These are phyloP conservation scores for Dipodomys ordii DNA, from an alignment of 2,113 vertebrate genomes.

Conservation along the genomic window DNA sequence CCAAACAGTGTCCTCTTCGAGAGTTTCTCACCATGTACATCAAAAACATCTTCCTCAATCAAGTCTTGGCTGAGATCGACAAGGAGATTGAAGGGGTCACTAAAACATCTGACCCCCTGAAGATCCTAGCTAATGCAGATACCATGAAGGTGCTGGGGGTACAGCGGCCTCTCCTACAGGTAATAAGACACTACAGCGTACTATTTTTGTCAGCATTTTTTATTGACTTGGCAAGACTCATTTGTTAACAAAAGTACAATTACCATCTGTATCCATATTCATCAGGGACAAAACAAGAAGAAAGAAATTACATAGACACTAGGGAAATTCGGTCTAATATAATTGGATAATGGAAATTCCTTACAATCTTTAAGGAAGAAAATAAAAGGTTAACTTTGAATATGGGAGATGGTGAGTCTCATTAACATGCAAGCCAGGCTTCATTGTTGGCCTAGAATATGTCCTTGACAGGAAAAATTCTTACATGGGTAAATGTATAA, in stretches of 20 bases:
- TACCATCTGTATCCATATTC: conserved; percentile 64
- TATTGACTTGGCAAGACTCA: conserved; percentile 25
- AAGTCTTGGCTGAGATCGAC: conserved; percentile 97
- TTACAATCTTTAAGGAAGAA: not conserved
- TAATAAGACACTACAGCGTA: conserved; percentile 72
- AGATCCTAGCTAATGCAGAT: conserved; percentile 95
- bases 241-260: conserved; percentile 33
- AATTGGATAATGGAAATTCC: conserved; percentile 59
- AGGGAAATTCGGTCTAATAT: conserved; percentile 58
- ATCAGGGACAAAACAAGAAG: conserved; percentile 67
- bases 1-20: conserved; percentile 95
- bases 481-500: not conserved
- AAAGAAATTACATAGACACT: conserved; percentile 62
- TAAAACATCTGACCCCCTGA: conserved; percentile 95
- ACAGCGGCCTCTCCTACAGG: conserved; percentile 97
- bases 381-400: conserved; percentile 25
- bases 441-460: conserved; percentile 23
- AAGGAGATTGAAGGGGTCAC: conserved; percentile 97
- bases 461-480: conserved; percentile 19
- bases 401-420: not conserved
- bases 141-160: conserved; percentile 97
- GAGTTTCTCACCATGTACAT: conserved; percentile 98
- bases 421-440: not conserved
- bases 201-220: not conserved
- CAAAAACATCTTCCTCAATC: conserved; percentile 97